Evolutionary conservation across 2,113 vertebrate genomes (phyloP).

Genomic region (Calonectris borealis): DNA sequence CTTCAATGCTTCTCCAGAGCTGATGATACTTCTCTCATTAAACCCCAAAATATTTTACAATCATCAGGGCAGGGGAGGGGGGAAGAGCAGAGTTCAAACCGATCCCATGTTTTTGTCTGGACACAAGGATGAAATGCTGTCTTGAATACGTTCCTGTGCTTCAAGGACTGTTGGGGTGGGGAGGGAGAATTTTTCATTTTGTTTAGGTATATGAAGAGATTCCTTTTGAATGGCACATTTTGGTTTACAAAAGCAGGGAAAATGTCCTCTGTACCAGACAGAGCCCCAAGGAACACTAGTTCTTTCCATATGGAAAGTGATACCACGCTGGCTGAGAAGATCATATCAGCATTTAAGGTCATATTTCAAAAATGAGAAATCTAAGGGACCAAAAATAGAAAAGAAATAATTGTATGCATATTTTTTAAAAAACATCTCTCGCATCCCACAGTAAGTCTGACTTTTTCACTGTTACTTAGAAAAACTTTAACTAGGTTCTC

Average conservation of each 20-base stretch:
- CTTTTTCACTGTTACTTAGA: not conserved
- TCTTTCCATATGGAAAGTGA: not conserved
- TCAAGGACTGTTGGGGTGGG: not conserved
- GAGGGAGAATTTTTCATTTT: not conserved
- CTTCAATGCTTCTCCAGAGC: not conserved
- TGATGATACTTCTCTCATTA: not conserved
- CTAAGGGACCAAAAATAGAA: not conserved
- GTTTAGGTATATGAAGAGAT: not conserved
- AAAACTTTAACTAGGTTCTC: not conserved
- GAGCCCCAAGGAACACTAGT: not conserved
- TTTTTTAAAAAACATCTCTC: not conserved
- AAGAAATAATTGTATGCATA: not conserved
- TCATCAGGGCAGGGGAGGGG: accelerated
- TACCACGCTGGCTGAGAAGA: not conserved
- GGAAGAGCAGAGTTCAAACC: not conserved
- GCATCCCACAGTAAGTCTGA: not conserved
- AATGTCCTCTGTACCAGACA: not conserved
- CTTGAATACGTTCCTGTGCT: not conserved
- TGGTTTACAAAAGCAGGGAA: not conserved
- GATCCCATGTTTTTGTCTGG: not conserved
- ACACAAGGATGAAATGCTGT: not conserved
- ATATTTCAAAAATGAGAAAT: not conserved
- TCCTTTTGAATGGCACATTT: not conserved
- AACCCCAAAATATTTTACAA: not conserved
- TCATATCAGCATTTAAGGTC: not conserved